phyloP scores from a whole-genome alignment of 1,140 invertebrate genomes.

The Tenebrio molitor region DNA sequence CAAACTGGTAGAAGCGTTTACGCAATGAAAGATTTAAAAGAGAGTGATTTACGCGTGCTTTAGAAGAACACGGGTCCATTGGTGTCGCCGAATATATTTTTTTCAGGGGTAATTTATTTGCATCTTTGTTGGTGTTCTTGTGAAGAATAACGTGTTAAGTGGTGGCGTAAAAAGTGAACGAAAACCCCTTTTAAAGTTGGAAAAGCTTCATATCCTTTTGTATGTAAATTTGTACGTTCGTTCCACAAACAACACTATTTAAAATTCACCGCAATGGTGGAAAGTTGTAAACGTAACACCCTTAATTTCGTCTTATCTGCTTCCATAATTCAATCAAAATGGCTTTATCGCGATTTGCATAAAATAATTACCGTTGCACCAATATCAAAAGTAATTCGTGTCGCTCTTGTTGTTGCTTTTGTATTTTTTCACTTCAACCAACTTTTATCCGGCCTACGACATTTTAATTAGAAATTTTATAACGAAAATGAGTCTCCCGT shows the following conservation, averaged over 20 bases:
- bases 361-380: slow-evolving; percentile 48
- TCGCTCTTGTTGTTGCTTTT: slow-evolving; percentile 3
- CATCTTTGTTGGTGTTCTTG: slow-evolving; percentile 31
- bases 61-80: too few species aligned
- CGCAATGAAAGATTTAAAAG: too few species aligned
- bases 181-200: slow-evolving; percentile 52
- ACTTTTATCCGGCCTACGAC: slow-evolving; percentile 25
- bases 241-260: slow-evolving; percentile 54
- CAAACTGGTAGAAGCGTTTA: too few species aligned
- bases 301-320: slow-evolving; percentile 57
- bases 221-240: slow-evolving; percentile 54
- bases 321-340: slow-evolving; percentile 51
- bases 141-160: slow-evolving; percentile 38
- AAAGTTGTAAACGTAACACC: slow-evolving; percentile 58
- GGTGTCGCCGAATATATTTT: too few species aligned
- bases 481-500: slow-evolving; percentile 39
- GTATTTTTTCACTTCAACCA: slow-evolving; percentile 16
- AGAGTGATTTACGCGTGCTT: too few species aligned
- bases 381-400: slow-evolving; percentile 14
- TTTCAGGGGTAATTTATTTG: slow-evolving; percentile 32
- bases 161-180: slow-evolving; percentile 43
- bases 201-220: slow-evolving; percentile 54
- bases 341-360: slow-evolving; percentile 50
- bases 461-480: slow-evolving; percentile 41
- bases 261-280: slow-evolving; percentile 57